These are phyloP conservation scores for Menidia menidia DNA, from an alignment of 2,797 vertebrate genomes.

Conservation along the genomic window DNA sequence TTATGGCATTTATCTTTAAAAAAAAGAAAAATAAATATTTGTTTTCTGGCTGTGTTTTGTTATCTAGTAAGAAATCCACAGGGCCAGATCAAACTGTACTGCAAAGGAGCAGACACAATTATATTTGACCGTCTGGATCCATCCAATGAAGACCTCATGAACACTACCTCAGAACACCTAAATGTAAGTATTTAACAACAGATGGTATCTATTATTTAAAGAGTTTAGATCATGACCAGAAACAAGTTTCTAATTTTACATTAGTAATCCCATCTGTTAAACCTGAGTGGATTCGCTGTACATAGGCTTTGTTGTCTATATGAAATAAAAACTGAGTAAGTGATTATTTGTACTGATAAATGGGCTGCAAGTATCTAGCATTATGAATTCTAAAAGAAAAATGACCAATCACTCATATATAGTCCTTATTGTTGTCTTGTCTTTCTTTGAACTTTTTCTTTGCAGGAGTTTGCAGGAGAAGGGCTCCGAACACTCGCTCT, in stretches of 20 bases:
- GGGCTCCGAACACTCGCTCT: slow-evolving; percentile 89
- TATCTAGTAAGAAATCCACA: slow-evolving; percentile 86
- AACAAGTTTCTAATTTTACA: not conserved
- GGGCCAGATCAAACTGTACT: slow-evolving; percentile 90
- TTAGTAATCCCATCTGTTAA: not conserved
- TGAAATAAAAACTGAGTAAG: not conserved
- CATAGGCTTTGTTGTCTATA: not conserved
- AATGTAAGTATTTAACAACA: slow-evolving; percentile 78
- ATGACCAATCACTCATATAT: not conserved
- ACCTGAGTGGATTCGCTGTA: too few relatives aligned
- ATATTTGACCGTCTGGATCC: slow-evolving; percentile 88
- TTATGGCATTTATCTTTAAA: not conserved
- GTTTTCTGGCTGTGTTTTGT: slow-evolving; percentile 27
- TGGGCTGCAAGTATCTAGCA: too few relatives aligned
- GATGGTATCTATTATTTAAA: not conserved
- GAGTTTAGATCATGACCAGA: not conserved
- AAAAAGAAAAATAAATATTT: not conserved
- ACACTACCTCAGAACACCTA: slow-evolving; percentile 89
- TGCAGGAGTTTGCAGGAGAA: slow-evolving; percentile 89
- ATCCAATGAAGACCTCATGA: slow-evolving; percentile 80
- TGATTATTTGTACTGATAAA: too few relatives aligned
- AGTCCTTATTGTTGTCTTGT: not conserved
- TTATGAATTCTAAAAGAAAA: not conserved
- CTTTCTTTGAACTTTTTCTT: not conserved
- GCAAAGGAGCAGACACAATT: slow-evolving; percentile 92